A percentile compares a stretch with the other conserved stretches of the same genome.
Conservation (phyloP, 2,797 vertebrate species). For the Muscicapa striata region DNA sequence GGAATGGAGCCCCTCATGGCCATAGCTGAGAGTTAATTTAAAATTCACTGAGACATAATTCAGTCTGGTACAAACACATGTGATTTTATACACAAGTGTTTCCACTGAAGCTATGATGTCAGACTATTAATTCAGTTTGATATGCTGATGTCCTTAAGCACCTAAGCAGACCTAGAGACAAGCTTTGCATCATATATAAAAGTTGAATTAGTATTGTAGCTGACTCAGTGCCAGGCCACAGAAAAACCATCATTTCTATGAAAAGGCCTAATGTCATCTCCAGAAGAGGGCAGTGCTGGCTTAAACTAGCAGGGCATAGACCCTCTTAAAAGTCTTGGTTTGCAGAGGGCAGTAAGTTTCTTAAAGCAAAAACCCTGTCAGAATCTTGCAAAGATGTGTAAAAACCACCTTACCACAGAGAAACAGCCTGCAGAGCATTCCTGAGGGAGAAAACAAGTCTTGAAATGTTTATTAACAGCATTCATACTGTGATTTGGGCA, state of each 20-base stretch:
- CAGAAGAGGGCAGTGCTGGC: conserved; percentile 67
- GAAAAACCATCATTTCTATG: neutral
- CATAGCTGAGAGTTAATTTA: neutral
- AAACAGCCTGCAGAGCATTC: neutral
- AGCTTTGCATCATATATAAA: neutral
- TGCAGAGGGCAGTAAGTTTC: neutral
- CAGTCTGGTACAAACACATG: neutral
- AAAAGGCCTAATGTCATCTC: neutral
- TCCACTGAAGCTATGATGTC: neutral
- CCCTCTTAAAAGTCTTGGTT: neutral
- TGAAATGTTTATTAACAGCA: neutral
- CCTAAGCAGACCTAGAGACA: neutral
- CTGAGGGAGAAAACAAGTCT: neutral
- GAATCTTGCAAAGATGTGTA: neutral
- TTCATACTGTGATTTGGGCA: neutral
- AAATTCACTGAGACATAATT: neutral
- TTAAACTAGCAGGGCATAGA: conserved; percentile 6
- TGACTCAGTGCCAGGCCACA: neutral
- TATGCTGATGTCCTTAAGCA: neutral
- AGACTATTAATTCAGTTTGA: neutral
- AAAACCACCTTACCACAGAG: neutral
- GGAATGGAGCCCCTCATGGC: neutral
- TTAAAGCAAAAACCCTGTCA: neutral
- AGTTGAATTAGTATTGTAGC: neutral
- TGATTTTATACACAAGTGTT: neutral